Evolutionary conservation across 2,888 invertebrate genomes (phyloP), one percentile per base, ranked within the genome.

Genomic region (Acronicta aceris): DNA sequence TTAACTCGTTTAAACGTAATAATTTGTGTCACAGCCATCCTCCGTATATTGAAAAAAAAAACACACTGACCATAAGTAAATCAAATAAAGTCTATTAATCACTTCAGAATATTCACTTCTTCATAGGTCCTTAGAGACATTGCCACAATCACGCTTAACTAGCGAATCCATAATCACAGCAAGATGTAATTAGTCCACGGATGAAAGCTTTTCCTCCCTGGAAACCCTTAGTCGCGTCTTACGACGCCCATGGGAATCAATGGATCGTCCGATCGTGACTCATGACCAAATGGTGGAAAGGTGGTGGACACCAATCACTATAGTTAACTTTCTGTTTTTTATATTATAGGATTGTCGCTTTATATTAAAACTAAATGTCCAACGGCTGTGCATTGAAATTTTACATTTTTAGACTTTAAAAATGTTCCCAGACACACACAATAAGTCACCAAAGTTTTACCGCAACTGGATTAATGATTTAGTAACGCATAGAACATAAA

Each of bases 131-230:
- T 25, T 0, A 42, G 53, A 25, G 53, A 45, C 42, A 55, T 53
- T 13, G n/a, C 38, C 30, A 54, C 30, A 51, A 53, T 63, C 16
- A 54, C 33, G 46, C 43, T 48, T 27, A 45, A 17, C 48, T 17
- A 27, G n/a, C 33, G 27, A 67, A 57, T 57, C 62, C 43, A 61
- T 70, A 72, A 56, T 61, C 53, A 36, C 70, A 33, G 25, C 27
- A 54, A 46, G 47, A 57, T 62, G 69, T 72, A 73, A 73, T 70
- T 67, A 70, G 69, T 57, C 45, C 42, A 46, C 54, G 40, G 57
- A 54, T 51, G 58, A 57, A 54, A 74, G 65, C 33, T 8, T 43
- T 63, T 45, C 41, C 27, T 45, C 62, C 48, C 45, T 50, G 27
- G 6, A 59, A 62, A 70, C 68, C 52, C 38, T 41, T 51, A 53